These are phyloP conservation scores for Drosophila ustulata DNA, from an alignment of 2,888 invertebrate genomes.

Conservation along the genomic window DNA sequence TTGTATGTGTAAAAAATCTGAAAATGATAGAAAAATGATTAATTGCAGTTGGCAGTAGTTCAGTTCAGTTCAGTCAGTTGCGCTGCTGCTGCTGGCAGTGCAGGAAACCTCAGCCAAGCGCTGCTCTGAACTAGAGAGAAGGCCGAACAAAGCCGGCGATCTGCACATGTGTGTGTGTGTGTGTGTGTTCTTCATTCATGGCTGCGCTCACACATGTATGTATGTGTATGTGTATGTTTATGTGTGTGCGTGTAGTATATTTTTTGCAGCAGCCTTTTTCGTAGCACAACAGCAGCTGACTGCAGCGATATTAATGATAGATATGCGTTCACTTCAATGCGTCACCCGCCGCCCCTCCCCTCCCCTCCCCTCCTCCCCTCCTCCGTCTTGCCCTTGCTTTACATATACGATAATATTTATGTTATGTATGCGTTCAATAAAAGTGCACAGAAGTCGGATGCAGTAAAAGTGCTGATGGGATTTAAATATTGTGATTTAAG, in stretches of 20 bases:
- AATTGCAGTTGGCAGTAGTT: conserved; percentile 82
- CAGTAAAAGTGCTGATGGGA: not conserved
- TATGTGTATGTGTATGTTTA: not conserved
- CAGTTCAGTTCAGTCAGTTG: conserved; percentile 69
- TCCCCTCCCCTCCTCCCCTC: no score
- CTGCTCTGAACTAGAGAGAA: conserved; percentile 40
- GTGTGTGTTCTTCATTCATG: conserved; percentile 50
- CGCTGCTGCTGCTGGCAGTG: conserved; percentile 45
- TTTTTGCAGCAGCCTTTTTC: conserved; percentile 57
- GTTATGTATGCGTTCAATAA: conserved; percentile 33
- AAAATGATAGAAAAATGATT: conserved; percentile 83
- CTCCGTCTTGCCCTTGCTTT: conserved; percentile 8
- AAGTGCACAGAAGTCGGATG: not conserved
- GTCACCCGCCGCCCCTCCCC: no score
- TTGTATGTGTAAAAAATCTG: conserved; percentile 77
- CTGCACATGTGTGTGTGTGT: conserved; percentile 39
- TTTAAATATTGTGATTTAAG: conserved; percentile 19
- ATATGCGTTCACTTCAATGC: conserved; percentile 79
- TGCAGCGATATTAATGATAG: conserved; percentile 80
- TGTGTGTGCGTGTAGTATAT: conserved; percentile 30
- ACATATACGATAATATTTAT: conserved; percentile 65
- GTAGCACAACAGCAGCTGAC: conserved; percentile 77
- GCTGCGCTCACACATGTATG: conserved; percentile 14
- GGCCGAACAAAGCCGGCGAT: conserved; percentile 41
- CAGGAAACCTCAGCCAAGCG: conserved; percentile 53